Conservation (phyloP, 2,797 vertebrate species). For the Bradypodion ventrale region DNA sequence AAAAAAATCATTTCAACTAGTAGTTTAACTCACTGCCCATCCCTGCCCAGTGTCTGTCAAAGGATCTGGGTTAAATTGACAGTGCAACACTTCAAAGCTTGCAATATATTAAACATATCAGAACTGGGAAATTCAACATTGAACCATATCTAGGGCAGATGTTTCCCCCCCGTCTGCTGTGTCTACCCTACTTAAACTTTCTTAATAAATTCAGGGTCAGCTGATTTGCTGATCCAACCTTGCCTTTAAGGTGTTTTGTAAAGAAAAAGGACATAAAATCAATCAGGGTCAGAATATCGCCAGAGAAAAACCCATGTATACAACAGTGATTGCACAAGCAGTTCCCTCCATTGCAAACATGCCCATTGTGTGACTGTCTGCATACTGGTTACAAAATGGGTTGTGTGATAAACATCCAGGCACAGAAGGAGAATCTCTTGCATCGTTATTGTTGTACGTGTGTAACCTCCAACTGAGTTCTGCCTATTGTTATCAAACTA, state of each 20-base stretch:
- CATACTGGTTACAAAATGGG: no score
- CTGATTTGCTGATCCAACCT: neutral
- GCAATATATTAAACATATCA: neutral
- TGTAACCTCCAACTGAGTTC: no score
- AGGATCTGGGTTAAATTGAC: neutral
- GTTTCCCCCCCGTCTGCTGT: neutral
- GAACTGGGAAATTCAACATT: neutral
- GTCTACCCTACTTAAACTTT: neutral
- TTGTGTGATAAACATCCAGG: no score
- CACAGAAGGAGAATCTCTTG: no score
- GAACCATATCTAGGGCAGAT: neutral
- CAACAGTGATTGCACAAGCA: no score
- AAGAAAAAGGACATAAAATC: neutral
- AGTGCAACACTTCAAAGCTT: neutral
- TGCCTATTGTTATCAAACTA: neutral
- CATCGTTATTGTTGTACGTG: no score
- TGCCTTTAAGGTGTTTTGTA: neutral
- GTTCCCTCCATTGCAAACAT: no score
- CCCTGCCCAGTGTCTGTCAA: neutral
- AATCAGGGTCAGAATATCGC: no score
- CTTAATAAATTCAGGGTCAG: neutral
- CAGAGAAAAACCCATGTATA: no score
- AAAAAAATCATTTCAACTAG: no score
- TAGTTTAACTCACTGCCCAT: neutral
- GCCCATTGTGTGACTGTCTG: no score